Conservation (phyloP, 2,113 vertebrate species). For the Ancistrus triradiatus region DNA sequence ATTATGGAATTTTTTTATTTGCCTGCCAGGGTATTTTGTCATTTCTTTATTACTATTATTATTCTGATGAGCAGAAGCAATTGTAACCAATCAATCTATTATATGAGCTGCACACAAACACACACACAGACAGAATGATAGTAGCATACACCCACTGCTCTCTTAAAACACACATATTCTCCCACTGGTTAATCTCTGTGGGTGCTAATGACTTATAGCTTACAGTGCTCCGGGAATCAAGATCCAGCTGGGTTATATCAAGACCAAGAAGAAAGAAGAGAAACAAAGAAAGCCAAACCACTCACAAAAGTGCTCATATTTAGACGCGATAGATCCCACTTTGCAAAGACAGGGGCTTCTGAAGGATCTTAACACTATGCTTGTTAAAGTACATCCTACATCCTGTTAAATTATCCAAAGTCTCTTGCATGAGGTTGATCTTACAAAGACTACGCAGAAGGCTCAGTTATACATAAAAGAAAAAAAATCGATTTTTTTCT, state of each 20-base stretch:
- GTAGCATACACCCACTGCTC: background rate
- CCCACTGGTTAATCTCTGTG: background rate
- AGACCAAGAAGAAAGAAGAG: background rate
- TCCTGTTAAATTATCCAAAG: background rate
- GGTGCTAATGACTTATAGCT: conserved; percentile 20
- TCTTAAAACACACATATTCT: conserved; percentile 10
- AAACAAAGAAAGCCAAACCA: background rate
- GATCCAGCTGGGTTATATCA: conserved; percentile 24
- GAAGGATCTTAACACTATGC: background rate
- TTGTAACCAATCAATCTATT: background rate
- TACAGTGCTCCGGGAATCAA: conserved; percentile 16
- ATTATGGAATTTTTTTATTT: too few relatives aligned
- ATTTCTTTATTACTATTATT: too few relatives aligned
- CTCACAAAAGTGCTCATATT: background rate
- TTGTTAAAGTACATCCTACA: background rate
- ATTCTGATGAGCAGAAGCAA: too few relatives aligned
- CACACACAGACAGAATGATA: background rate
- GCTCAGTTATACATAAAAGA: too few relatives aligned
- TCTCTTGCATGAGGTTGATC: too few relatives aligned
- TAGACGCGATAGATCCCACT: background rate
- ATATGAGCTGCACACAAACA: background rate
- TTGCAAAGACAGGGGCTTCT: background rate
- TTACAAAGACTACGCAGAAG: too few relatives aligned
- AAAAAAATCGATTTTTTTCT: background rate
- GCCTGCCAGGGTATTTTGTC: too few relatives aligned